Evolutionary conservation across 2,888 invertebrate genomes (phyloP).

Genomic region (Teleiodes luculella): DNA sequence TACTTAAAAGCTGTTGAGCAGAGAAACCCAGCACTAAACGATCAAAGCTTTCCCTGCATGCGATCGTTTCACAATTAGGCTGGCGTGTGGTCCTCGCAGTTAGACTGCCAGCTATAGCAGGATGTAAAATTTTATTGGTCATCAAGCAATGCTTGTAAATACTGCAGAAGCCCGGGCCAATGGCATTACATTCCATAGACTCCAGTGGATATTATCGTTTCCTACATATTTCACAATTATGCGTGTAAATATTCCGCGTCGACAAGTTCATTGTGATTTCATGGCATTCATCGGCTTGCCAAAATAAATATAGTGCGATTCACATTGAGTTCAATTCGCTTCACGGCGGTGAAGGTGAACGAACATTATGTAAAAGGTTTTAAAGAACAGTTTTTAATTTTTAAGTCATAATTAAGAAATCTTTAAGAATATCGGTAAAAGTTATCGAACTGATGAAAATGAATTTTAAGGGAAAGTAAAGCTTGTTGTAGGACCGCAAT

Average conservation of each 20-base stretch:
- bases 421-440: neutral
- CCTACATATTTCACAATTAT: neutral
- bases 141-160: neutral
- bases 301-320: conserved; percentile 9
- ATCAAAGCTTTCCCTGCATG: neutral
- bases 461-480: conserved; percentile 22
- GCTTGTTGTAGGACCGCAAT: conserved; percentile 5
- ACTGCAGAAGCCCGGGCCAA: neutral
- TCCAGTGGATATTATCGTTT: neutral
- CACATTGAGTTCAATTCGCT: conserved; percentile 1
- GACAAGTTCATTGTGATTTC: neutral
- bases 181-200: neutral
- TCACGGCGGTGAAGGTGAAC: conserved; percentile 2
- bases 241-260: neutral
- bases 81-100: neutral
- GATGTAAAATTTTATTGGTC: neutral
- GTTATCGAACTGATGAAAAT: neutral
- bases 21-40: neutral
- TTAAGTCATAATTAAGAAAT: neutral
- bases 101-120: neutral
- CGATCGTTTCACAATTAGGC: neutral
- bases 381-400: neutral
- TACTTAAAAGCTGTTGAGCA: conserved; percentile 38
- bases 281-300: conserved; percentile 8
- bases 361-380: neutral